Conservation (phyloP, 2,113 vertebrate species). For the Sorex araneus region DNA sequence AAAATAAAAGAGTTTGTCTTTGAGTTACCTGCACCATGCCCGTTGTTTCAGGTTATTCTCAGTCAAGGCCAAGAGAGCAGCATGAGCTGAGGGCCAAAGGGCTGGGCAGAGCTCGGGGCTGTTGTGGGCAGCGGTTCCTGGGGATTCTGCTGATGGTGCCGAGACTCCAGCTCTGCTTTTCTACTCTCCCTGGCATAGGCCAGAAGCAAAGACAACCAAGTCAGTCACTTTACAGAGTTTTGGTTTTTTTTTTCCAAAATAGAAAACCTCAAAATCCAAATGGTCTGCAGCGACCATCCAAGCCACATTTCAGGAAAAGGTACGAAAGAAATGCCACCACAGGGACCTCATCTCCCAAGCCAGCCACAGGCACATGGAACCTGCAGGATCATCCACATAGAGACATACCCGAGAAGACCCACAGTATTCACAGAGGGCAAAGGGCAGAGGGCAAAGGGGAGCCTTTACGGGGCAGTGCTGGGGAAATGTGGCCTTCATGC, state of each 20-base stretch:
- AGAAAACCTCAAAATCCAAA: neutral
- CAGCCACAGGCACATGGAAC: too few relatives aligned
- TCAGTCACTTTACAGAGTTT: neutral
- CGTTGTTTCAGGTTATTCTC: neutral
- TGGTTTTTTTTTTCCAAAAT: neutral
- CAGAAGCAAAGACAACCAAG: neutral
- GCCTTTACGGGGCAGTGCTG: neutral
- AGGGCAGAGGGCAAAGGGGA: neutral
- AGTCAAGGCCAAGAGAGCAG: neutral
- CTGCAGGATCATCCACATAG: neutral
- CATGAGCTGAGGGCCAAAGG: neutral
- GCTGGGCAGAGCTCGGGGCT: neutral
- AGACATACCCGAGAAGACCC: constrained; percentile 1
- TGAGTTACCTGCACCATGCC: neutral
- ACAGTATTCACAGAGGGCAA: neutral
- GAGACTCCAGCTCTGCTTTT: neutral
- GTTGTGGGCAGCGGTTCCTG: too few relatives aligned
- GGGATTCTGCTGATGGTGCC: too few relatives aligned
- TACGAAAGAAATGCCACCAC: neutral
- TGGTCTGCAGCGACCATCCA: neutral
- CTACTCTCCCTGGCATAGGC: neutral
- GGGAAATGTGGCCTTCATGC: neutral
- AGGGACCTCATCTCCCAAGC: neutral
- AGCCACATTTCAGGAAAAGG: neutral
- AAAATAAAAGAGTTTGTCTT: too few relatives aligned